Evolutionary conservation across 2,888 invertebrate species (phyloP), one percentile per base, ranked within the genome.

Genomic region (Tanytarsus gracilentus): DNA sequence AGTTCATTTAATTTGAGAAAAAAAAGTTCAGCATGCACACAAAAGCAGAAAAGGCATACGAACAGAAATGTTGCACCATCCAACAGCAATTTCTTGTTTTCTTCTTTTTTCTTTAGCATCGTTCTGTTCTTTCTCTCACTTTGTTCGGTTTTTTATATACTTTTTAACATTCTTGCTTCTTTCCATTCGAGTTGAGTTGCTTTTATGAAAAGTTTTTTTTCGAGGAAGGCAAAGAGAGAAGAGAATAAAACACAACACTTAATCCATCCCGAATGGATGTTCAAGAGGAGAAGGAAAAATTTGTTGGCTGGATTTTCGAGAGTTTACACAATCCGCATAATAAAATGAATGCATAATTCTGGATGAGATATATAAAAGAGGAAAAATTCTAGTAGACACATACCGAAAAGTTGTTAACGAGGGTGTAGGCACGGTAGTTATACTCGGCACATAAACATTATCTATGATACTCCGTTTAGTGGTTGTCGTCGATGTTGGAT

Each of bases 401-500:
- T 75, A 79, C 68, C 78, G 71, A 64, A 76, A 76, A 1, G 79
- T 82, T 9, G 82, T 82, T 48, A 81, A 72, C 48, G 79, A 68
- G 1, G 82, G 80, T 16, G 83, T 81, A n/a, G 82, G 78, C 27
- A 80, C 76, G 7, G 83, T 83, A 44, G 83, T 82, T 33, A 81
- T 70, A 8, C 79, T 80, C 61, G 81, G 79, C 44, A 79, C 78
- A 49, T 76, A 77, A 62, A 75, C 77, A 66, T 78, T 81, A 61
- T 82, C 82, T 11, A 82, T 81, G 65, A 83, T 83, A 64, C 82
- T 82, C 9, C 83, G 74, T 67, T 83, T 83, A n/a, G 83, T 83
- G 26, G 83, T 83, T 27, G 79, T 78, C 61, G 81, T 81, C 27
- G 83, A 83, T 27, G 79, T 78, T 61, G 81, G 81, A 66, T 83